Conservation (phyloP, 2,113 vertebrate genomes). For the Gadus chalcogrammus region DNA sequence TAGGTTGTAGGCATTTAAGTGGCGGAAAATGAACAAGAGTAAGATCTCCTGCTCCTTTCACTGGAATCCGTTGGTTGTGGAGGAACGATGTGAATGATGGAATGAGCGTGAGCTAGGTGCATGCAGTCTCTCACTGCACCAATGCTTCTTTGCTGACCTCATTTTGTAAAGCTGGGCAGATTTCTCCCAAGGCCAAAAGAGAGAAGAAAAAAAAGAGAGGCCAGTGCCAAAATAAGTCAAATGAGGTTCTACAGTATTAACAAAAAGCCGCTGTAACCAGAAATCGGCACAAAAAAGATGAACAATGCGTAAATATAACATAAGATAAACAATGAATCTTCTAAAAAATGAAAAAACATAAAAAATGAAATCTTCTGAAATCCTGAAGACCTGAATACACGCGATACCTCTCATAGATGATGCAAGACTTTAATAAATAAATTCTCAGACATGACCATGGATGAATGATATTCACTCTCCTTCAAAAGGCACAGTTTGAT, state of each 20-base stretch:
- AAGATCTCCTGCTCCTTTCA: constrained; percentile 20
- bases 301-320: too few relatives aligned
- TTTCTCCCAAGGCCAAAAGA: constrained; percentile 50
- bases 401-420: too few relatives aligned
- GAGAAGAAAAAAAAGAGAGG: constrained; percentile 1
- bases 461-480: constrained; percentile 15
- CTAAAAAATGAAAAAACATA: too few relatives aligned
- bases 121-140: constrained; percentile 46
- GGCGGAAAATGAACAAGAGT: constrained; percentile 25
- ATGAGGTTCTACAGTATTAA: constrained; percentile 10
- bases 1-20: constrained; percentile 9
- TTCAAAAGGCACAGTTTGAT: constrained; percentile 20
- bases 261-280: background rate
- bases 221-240: constrained; percentile 9
- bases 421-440: too few relatives aligned
- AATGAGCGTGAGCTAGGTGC: constrained; percentile 20
- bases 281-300: background rate
- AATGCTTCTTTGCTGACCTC: constrained; percentile 56
- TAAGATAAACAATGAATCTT: too few relatives aligned
- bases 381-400: too few relatives aligned
- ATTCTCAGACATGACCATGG: background rate
- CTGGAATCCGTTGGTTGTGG: background rate
- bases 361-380: too few relatives aligned
- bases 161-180: constrained; percentile 61
- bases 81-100: constrained; percentile 15